Conservation (phyloP, 1,140 invertebrate genomes). For the Uloborus diversus region DNA sequence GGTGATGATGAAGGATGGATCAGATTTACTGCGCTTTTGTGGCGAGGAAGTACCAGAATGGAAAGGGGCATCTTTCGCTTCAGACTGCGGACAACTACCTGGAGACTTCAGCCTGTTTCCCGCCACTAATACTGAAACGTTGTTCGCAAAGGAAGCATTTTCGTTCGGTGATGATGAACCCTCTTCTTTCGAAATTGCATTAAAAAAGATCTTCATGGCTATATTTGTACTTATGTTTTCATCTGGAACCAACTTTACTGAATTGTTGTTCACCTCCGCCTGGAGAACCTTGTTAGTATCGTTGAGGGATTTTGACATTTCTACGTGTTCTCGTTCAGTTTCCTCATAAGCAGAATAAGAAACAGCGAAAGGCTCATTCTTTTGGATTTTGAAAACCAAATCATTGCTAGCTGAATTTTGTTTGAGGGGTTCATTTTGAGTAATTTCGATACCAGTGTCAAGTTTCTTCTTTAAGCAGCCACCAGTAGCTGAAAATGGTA, state of each 20-base stretch:
- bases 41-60: no score
- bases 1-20: no score
- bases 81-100: no score
- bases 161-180: no score
- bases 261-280: constrained; percentile 46
- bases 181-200: no score
- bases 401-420: constrained; percentile 32
- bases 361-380: constrained; percentile 37
- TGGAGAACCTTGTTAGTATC: constrained; percentile 27
- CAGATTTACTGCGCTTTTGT: no score
- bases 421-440: constrained; percentile 48
- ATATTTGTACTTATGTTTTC: not conserved
- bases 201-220: no score
- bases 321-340: constrained; percentile 42
- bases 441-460: constrained; percentile 27
- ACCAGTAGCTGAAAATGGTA: constrained; percentile 51
- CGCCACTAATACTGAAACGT: no score
- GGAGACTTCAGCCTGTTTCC: no score
- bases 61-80: no score
- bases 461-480: constrained; percentile 52
- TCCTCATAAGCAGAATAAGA: constrained; percentile 35
- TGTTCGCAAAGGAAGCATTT: no score
- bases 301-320: constrained; percentile 49
- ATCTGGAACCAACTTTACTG: not conserved
- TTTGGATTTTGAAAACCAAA: constrained; percentile 54